phyloP scores from a whole-genome alignment of 2,797 vertebrate genomes.

The Dipus sagitta region DNA sequence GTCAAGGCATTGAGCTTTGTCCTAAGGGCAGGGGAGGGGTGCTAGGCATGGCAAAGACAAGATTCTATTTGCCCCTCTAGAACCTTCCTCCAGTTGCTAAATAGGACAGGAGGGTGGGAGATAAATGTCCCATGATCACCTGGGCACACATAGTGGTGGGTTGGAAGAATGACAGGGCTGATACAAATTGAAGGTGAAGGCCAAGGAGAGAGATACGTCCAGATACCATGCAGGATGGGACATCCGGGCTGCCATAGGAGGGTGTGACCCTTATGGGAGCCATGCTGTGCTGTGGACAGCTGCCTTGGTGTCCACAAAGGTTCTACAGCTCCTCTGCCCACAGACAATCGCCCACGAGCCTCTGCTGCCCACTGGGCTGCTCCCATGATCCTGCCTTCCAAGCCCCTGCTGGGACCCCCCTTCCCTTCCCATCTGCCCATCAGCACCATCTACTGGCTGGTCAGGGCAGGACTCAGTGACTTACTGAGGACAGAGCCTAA shows the following conservation, averaged over 20 bases:
- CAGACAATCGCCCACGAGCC: not conserved
- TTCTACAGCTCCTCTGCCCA: not conserved
- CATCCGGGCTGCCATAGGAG: not conserved
- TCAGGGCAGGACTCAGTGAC: not conserved
- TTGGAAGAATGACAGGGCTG: not conserved
- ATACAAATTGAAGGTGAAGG: not conserved
- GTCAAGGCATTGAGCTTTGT: not conserved
- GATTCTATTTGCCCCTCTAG: not conserved
- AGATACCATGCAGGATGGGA: not conserved
- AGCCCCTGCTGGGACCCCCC: not conserved
- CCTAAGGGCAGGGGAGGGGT: not conserved
- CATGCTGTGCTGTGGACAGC: not conserved
- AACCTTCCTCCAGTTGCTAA: not conserved
- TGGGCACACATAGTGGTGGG: not conserved
- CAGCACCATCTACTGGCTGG: slow-evolving; percentile 48
- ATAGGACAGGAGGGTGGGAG: not conserved
- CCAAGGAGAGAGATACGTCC: not conserved
- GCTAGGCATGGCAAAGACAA: not conserved
- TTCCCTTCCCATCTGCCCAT: not conserved
- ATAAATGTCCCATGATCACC: no score
- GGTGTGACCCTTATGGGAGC: not conserved
- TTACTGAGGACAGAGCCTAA: not conserved
- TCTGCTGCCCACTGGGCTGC: not conserved
- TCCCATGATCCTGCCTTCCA: not conserved
- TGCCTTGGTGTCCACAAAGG: not conserved